Conservation (phyloP, 2,113 vertebrate species). For the Crotalus tigris region DNA sequence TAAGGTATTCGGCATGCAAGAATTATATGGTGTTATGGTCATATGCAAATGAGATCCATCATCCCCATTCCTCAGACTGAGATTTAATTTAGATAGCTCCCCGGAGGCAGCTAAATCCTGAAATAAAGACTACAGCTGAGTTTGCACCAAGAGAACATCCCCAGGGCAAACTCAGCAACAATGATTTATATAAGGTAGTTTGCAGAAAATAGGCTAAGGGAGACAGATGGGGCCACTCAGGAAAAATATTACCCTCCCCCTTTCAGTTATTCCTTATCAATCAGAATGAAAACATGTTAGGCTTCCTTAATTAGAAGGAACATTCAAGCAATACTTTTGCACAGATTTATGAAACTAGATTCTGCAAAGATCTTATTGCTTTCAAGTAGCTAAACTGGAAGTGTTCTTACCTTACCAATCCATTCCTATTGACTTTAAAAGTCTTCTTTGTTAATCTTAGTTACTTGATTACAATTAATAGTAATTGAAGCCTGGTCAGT, state of each 20-base stretch:
- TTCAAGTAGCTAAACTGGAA: background rate
- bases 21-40: background rate
- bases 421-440: background rate
- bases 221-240: background rate
- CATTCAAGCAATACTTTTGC: background rate
- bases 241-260: background rate
- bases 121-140: background rate
- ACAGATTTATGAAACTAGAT: background rate
- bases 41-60: background rate
- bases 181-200: background rate
- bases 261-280: background rate
- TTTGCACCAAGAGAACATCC: background rate
- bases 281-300: background rate
- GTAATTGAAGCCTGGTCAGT: background rate
- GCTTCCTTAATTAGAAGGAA: background rate
- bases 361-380: background rate
- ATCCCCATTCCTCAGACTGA: background rate
- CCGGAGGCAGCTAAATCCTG: background rate
- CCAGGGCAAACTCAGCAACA: background rate
- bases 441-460: background rate
- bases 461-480: background rate
- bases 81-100: background rate
- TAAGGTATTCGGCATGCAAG: background rate
- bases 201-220: background rate
- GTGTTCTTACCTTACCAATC: background rate